Base-by-base conservation (phyloP, 2,888 invertebrate species). In the Seladonia tumulorum region DNA sequence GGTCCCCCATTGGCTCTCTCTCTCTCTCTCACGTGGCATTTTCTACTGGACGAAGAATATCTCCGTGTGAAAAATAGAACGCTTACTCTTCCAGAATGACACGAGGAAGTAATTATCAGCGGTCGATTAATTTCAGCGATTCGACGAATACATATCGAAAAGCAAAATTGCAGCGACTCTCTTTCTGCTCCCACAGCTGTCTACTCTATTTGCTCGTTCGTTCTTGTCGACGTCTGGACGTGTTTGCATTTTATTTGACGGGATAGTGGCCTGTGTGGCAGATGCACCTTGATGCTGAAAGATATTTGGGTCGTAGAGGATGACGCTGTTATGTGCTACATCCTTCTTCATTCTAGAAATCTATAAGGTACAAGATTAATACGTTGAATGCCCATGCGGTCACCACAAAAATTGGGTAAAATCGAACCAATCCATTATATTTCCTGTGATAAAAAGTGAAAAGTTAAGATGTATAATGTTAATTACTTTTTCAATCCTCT, bases 81-180 rank as follows among this genome's bases (percentile, higher is more conserved):
- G 12, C 47, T 16, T 18, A 7, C 70, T 78, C 57, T 57, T 57
- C 1, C 49, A 49, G 18, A 35, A 35, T 35, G 63, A 83, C 68
- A 76, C 73, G 83, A 80, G 79, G 74, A 78, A 82, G 78, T 49
- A 18, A 85, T 83, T 83, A 76, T 83, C 76, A 73, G n/a, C 68
- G 68, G 42, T 60, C 76, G 68, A 85, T 85, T 85, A 85, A 85
- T 85, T 79, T 5, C 45, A 53, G 35, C n/a, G 79, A 77, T 73
- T 82, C 73, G 57, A 5, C 25, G 79, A 63, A 79, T 47, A n/a
- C n/a, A n/a, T n/a, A 57, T 75, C 57, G 75, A 78, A 53, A 75
- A 75, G 66, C 25, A 35, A 57, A 73, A 57, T 68, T 5, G 39
- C 68, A 35, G n/a, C 68, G 39, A 16, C 71, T 16, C 71, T n/a